A percentile compares a stretch with the other conserved stretches of the same genome.
Conservation (phyloP, 2,888 invertebrate genomes). For the Dendrolimus houi region DNA sequence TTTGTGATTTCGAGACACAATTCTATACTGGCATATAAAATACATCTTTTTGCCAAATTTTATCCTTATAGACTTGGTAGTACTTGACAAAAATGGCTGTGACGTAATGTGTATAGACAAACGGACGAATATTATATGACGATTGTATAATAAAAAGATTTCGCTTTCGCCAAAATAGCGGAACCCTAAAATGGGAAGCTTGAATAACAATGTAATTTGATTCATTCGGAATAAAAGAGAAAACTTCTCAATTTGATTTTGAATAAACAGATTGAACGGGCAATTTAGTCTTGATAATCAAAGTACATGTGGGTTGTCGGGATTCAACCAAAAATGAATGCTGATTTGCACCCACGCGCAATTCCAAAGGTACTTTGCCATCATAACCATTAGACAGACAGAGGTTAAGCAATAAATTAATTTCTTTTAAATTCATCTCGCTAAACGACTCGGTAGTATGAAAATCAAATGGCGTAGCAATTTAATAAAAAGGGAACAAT, state of each 20-base stretch:
- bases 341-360: constrained; percentile 6
- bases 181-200: too few species aligned
- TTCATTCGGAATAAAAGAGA: not conserved
- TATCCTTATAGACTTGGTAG: too few species aligned
- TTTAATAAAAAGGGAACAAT: not conserved
- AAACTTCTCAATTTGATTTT: not conserved
- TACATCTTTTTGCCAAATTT: too few species aligned
- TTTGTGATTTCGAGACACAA: too few species aligned
- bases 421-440: too few species aligned
- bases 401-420: too few species aligned
- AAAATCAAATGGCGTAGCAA: not conserved
- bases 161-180: too few species aligned
- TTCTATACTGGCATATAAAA: too few species aligned
- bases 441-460: not conserved
- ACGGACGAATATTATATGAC: too few species aligned
- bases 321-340: constrained; percentile 9
- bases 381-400: not conserved
- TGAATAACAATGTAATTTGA: not conserved
- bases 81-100: too few species aligned
- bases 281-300: constrained; percentile 1
- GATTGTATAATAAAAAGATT: too few species aligned
- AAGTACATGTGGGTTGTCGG: constrained; percentile 6
- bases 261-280: not conserved
- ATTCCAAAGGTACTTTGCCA: not conserved
- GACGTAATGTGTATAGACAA: too few species aligned